Conservation (phyloP, 2,888 invertebrate species). For the Ochlodes sylvanus region DNA sequence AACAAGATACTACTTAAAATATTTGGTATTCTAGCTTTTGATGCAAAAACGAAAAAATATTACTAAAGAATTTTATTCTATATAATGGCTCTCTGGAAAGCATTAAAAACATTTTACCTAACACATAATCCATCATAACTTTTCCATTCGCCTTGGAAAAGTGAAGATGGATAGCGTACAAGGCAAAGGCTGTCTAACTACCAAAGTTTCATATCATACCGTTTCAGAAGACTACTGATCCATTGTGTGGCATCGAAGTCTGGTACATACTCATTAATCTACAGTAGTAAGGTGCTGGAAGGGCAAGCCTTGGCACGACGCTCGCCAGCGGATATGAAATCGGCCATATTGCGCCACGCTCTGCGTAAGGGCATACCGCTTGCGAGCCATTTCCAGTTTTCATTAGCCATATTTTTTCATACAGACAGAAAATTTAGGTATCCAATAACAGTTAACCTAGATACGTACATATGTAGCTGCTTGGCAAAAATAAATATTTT, state of each 20-base stretch:
- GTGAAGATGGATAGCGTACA: too few relatives aligned
- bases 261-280: neutral
- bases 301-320: constrained; percentile 38
- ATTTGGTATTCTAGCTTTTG: too few relatives aligned
- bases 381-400: constrained; percentile 1
- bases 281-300: constrained; percentile 2
- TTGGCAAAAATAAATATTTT: too few relatives aligned
- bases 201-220: neutral
- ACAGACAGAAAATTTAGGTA: neutral
- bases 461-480: neutral
- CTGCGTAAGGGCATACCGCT: constrained; percentile 19
- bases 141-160: neutral
- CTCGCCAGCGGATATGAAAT: constrained; percentile 55
- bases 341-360: constrained; percentile 48
- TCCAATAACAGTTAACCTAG: constrained; percentile 3
- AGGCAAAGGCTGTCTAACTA: too few relatives aligned
- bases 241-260: neutral
- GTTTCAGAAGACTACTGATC: neutral
- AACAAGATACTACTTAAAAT: too few relatives aligned
- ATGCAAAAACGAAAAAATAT: too few relatives aligned
- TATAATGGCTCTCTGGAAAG: too few relatives aligned
- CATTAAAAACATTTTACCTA: too few relatives aligned
- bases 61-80: too few relatives aligned
- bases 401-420: neutral
- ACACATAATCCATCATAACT: too few relatives aligned